Percentiles rank a stretch among this genome's conserved stretches.
phyloP scores from a whole-genome alignment of 1,140 invertebrate species.

The Sinella curviseta region DNA sequence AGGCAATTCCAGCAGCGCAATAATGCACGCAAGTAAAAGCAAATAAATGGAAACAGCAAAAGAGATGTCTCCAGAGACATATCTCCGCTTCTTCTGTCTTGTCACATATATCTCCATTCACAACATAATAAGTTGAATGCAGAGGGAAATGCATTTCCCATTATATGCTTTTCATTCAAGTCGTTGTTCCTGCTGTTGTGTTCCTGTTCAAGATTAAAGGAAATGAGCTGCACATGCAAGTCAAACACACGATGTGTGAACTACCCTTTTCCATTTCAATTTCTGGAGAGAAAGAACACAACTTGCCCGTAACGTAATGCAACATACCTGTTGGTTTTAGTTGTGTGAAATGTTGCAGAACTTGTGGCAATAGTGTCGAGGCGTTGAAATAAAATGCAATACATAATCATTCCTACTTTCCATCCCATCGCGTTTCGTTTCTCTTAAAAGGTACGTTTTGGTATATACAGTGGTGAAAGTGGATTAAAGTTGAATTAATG shows the following conservation, averaged over 20 bases:
- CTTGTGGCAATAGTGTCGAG: too few relatives aligned
- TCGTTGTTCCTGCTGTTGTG: not conserved
- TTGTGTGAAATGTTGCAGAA: not conserved
- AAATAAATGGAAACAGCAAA: slow-evolving; percentile 15
- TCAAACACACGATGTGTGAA: not conserved
- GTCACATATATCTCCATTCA: slow-evolving; percentile 47
- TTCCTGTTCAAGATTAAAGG: not conserved
- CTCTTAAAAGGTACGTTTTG: too few relatives aligned
- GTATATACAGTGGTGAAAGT: not conserved
- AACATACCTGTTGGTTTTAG: too few relatives aligned
- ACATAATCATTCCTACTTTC: not conserved
- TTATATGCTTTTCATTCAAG: not conserved
- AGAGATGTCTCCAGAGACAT: slow-evolving; percentile 46
- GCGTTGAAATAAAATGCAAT: not conserved
- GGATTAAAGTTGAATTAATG: not conserved
- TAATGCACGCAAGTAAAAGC: too few relatives aligned
- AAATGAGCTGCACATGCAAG: not conserved
- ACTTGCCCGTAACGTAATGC: too few relatives aligned
- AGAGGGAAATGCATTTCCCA: too few relatives aligned
- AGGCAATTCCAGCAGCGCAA: too few relatives aligned
- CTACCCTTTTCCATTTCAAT: too few relatives aligned
- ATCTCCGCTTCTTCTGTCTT: slow-evolving; percentile 34
- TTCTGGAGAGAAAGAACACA: not conserved
- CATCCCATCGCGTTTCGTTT: too few relatives aligned
- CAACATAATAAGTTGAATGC: too few relatives aligned